These are phyloP conservation scores for Macroramphosus scolopax DNA, from an alignment of 2,797 vertebrate species.

Conservation along the genomic window DNA sequence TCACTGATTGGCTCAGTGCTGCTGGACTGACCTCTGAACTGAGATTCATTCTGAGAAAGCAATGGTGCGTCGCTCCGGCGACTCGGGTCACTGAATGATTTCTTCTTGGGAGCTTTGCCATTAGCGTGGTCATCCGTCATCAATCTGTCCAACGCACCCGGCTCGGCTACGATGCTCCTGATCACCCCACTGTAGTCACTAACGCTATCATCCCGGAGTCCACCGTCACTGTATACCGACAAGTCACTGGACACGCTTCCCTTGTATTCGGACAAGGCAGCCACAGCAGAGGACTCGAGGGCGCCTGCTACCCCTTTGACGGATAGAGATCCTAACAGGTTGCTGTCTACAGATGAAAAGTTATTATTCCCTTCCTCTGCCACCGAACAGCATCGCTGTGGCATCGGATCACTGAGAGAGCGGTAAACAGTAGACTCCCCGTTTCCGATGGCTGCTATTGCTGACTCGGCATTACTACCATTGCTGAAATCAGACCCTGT, in stretches of 20 bases:
- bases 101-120: slow-evolving; percentile 93
- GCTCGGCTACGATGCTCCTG: slow-evolving; percentile 90
- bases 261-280: slow-evolving; percentile 76
- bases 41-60: slow-evolving; percentile 60
- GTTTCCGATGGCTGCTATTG: slow-evolving; percentile 51
- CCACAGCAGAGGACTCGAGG: slow-evolving; percentile 68
- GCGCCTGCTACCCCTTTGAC: slow-evolving; percentile 77
- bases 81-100: slow-evolving; percentile 96
- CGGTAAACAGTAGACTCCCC: slow-evolving; percentile 81
- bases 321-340: slow-evolving; percentile 89
- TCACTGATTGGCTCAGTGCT: slow-evolving; percentile 86
- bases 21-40: slow-evolving; percentile 71
- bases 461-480: slow-evolving; percentile 79
- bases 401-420: slow-evolving; percentile 98
- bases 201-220: slow-evolving; percentile 71
- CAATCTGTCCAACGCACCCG: slow-evolving; percentile 87
- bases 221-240: slow-evolving; percentile 88
- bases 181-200: slow-evolving; percentile 90
- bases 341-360: slow-evolving; percentile 90
- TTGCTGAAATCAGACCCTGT: slow-evolving; percentile 83
- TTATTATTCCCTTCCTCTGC: slow-evolving; percentile 78
- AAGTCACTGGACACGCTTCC: slow-evolving; percentile 90
- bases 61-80: slow-evolving; percentile 82
- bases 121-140: slow-evolving; percentile 84
- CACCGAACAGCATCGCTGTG: slow-evolving; percentile 83